phyloP scores from a whole-genome alignment of 2,113 vertebrate species.

The Perccottus glenii region DNA sequence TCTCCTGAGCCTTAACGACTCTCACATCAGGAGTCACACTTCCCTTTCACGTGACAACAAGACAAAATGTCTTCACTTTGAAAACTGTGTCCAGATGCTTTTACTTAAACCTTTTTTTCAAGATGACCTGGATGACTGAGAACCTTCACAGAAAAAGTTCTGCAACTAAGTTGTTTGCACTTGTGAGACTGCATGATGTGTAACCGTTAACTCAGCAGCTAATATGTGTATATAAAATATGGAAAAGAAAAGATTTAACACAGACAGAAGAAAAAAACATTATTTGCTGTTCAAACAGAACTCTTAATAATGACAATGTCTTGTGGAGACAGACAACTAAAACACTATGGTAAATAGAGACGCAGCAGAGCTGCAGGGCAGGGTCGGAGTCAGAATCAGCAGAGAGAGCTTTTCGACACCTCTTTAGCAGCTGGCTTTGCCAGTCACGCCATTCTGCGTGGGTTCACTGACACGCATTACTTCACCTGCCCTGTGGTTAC shows the following conservation, averaged over 20 bases:
- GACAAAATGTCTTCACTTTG: no score
- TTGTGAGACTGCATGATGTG: neutral
- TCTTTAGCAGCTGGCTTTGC: constrained; percentile 65
- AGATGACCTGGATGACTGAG: no score
- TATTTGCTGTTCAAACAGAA: neutral
- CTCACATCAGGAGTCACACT: no score
- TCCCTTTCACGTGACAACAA: no score
- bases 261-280: neutral
- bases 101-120: no score
- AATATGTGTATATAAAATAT: neutral
- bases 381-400: constrained; percentile 27
- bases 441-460: constrained; percentile 57
- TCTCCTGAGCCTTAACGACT: no score
- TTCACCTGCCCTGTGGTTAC: constrained; percentile 71
- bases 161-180: no score
- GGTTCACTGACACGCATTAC: constrained; percentile 54
- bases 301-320: neutral
- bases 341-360: constrained; percentile 37
- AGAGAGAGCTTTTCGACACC: constrained; percentile 60
- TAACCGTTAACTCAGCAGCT: neutral
- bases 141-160: no score
- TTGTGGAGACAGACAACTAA: constrained; percentile 22
- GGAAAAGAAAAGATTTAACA: neutral
- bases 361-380: constrained; percentile 33
- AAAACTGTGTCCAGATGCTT: no score